Base-by-base conservation (phyloP, 2,888 invertebrate species). In the Chrysina gloriosa region DNA sequence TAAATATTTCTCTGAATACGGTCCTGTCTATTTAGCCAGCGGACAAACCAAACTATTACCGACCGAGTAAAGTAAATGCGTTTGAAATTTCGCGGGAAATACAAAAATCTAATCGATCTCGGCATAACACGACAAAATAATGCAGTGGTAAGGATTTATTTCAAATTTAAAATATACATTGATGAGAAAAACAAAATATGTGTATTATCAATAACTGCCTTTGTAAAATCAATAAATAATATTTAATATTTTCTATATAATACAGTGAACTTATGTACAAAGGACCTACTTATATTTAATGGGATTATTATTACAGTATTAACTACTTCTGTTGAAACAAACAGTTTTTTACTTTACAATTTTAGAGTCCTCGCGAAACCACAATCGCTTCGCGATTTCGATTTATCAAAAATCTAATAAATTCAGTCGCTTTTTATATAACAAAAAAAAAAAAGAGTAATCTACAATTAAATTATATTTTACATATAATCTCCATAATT, bases 121-220 rank as follows among this genome's bases (percentile, higher is more conserved):
- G n/a, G 16, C 9, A 42, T 54, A 61, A 61, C n/a, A 61, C 16
- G 42, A 61, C 27, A 42, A 42, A 61, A 61, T 61, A 42, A 42
- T 23, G 16, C 27, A 25, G 29, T 29, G 23, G 23, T 21, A 56
- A 56, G 9, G 27, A 27, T 61, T 61, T 61, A 61, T 42, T 61
- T 61, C 29, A 3, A 27, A 14, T 25, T 45, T 45, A 16, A 16
- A 42, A 14, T 27, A 42, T 61, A 61, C 42, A 42, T 61, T 27
- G 45, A 61, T 42, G 58, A 61, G 58, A 61, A 42, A 61, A 61
- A 61, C 58, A 61, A 61, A 61, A 42, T 61, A 27, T 19, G 11
- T 7, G 25, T 31, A 31, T 52, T 7, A 11, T 27, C 31, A 52
- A 16, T 29, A 29, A 19, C 19, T 52, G 39, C 42, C 25, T 42